Evolutionary conservation across 2,888 invertebrate genomes (phyloP), one percentile per base, ranked within the genome.

Genomic region (Dryobota labecula): DNA sequence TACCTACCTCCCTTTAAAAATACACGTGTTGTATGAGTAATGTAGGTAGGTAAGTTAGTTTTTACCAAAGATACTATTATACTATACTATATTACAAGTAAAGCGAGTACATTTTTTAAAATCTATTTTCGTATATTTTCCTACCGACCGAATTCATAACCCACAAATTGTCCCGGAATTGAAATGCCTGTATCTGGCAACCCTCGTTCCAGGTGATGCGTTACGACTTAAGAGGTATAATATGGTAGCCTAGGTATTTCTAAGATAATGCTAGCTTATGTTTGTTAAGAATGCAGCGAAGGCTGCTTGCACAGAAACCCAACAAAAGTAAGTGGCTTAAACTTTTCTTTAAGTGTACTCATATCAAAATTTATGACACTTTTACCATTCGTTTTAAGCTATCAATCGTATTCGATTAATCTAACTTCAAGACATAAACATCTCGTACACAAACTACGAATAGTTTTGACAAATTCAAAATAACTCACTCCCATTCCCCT

Each of bases 401-500:
- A 30, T 30, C 9, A 54, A 20, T 53, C 13, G 49, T 24, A 8
- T 33, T 15, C 18, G 53, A 5, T 33, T 2, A 54, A 54, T 54
- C 11, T 3, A 41, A 24, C 24, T 18, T 1, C 11, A 58, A 38
- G 18, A 41, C 38, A 38, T 5, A 58, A 38, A 41, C 18, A 41
- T 20, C 15, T 27, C 27, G 4, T 18, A 51, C 18, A 51, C 2
- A 18, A 27, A 8, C 18, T 27, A 27, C 8, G 27, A 27, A 60
- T 43, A 60, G 45, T 45, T 47, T 33, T 38, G 47, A 69, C 15
- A 54, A 41, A 54, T 36, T 38, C 7, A 20, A 20, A 49, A 77
- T 77, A 61, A 56, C 24, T 49, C 8, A 58, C 5, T 58, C 60
- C 30, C 13, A 38, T 53, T 62, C 58, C 20, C 27, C 33, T 65